phyloP scores from a whole-genome alignment of 2,888 invertebrate species.

The Mythimna lalbum region DNA sequence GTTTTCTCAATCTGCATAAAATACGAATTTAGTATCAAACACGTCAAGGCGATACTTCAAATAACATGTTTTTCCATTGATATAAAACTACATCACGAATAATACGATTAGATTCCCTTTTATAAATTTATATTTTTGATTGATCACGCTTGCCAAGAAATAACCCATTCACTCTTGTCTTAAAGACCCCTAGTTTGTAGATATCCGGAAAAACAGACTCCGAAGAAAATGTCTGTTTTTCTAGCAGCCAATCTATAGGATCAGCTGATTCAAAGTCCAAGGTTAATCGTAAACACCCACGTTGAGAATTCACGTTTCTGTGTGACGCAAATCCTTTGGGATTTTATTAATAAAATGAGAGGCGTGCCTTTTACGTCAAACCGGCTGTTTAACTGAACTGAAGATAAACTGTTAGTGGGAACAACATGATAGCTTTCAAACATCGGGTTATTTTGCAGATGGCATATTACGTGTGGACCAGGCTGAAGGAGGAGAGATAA shows the following conservation, averaged over 20 bases:
- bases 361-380: conserved; percentile 69
- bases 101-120: background rate
- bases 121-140: background rate
- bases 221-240: conserved; percentile 22
- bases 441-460: conserved; percentile 5
- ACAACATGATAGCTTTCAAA: conserved; percentile 28
- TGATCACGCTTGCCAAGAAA: no score
- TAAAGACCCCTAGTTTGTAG: no score
- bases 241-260: conserved; percentile 28
- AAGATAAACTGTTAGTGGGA: conserved; percentile 29
- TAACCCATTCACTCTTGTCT: no score
- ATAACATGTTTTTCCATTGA: conserved; percentile 14
- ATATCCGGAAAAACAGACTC: no score
- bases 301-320: conserved; percentile 50
- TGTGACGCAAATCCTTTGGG: conserved; percentile 62
- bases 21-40: conserved; percentile 13
- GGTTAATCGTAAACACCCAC: conserved; percentile 49
- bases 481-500: background rate
- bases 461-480: background rate
- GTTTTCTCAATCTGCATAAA: conserved; percentile 5
- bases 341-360: conserved; percentile 63
- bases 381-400: conserved; percentile 27
- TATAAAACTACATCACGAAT: background rate
- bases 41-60: conserved; percentile 26
- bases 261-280: conserved; percentile 59